Evolutionary conservation across 2,888 invertebrate genomes (phyloP).

Genomic region (Callyntrura sp.): DNA sequence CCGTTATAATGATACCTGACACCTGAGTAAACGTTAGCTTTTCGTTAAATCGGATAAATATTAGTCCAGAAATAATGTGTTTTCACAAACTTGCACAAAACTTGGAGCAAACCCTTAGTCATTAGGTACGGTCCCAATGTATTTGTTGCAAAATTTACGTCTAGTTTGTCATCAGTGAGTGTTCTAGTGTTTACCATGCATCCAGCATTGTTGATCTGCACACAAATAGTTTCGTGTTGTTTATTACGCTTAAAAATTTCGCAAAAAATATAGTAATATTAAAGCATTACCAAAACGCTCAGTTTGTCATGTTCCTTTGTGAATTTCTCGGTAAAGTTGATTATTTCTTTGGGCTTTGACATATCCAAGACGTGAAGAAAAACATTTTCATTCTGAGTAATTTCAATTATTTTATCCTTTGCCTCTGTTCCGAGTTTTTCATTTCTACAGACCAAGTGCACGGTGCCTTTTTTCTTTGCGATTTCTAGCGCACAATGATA

Average conservation of each 20-base stretch:
- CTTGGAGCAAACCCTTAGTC: slow-evolving; percentile 85
- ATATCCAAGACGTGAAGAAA: slow-evolving; percentile 86
- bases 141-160: slow-evolving; percentile 86
- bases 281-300: slow-evolving; percentile 85
- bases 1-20: not conserved
- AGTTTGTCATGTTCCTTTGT: slow-evolving; percentile 84
- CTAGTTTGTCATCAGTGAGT: slow-evolving; percentile 85
- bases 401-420: slow-evolving; percentile 85
- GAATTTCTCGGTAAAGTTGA: slow-evolving; percentile 85
- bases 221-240: too few relatives aligned
- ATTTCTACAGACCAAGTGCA: slow-evolving; percentile 86
- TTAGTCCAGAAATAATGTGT: too few relatives aligned
- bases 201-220: slow-evolving; percentile 87
- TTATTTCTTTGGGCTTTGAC: slow-evolving; percentile 85
- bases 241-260: too few relatives aligned
- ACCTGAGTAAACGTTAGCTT: not conserved
- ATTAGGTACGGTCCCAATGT: slow-evolving; percentile 86
- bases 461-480: slow-evolving; percentile 86
- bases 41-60: not conserved
- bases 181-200: slow-evolving; percentile 86
- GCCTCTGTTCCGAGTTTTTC: slow-evolving; percentile 85
- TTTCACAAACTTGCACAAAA: slow-evolving; percentile 84
- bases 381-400: slow-evolving; percentile 85
- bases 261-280: slow-evolving; percentile 6
- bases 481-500: slow-evolving; percentile 85